Conservation (phyloP, 2,113 vertebrate species). For the Eira barbara region DNA sequence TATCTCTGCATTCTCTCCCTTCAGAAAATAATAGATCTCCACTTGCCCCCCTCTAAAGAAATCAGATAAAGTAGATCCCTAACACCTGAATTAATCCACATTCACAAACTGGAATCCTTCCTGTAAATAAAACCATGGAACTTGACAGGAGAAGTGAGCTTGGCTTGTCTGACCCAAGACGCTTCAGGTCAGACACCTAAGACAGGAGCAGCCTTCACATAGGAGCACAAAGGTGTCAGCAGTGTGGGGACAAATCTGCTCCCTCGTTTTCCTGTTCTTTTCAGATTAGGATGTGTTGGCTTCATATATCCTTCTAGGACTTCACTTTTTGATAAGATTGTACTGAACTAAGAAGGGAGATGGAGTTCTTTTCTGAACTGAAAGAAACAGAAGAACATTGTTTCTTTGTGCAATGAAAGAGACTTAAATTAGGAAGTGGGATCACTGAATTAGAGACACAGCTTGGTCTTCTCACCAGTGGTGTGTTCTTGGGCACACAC, state of each 20-base stretch:
- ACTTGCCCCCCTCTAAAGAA: neutral
- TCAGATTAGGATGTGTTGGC: neutral
- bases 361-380: neutral
- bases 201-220: neutral
- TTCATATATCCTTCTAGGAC: neutral
- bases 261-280: no score
- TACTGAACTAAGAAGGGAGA: neutral
- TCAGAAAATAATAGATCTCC: neutral
- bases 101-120: neutral
- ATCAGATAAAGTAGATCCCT: neutral
- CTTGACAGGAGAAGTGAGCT: slow-evolving; percentile 15
- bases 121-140: neutral
- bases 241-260: neutral
- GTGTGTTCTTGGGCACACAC: neutral
- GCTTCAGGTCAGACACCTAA: neutral
- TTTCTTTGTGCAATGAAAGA: neutral
- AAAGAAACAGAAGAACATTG: neutral
- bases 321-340: neutral
- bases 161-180: neutral
- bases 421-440: neutral
- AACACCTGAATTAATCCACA: neutral
- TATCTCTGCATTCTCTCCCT: neutral
- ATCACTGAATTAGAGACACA: neutral
- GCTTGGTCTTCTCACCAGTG: neutral
- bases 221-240: neutral